These are phyloP conservation scores for Oikopleura albicans DNA, from an alignment of 23 tunicate species.

Conservation along the genomic window DNA sequence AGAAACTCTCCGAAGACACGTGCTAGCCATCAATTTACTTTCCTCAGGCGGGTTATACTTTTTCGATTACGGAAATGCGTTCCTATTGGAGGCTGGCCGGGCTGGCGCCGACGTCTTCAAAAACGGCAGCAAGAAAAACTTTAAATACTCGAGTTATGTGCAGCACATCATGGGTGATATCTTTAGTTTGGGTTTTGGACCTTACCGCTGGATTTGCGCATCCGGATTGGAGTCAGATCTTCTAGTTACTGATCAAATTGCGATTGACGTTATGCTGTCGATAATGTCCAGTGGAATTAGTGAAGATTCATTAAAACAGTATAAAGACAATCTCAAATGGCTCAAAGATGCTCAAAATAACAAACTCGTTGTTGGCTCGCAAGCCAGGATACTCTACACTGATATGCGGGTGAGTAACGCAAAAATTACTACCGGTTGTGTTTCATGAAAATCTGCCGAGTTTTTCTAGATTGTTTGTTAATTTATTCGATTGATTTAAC, in stretches of 20 bases:
- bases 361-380: slow-evolving; percentile 79
- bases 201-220: slow-evolving; percentile 97
- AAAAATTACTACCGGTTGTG: no score
- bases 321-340: slow-evolving; percentile 75
- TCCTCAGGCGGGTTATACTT: slow-evolving; percentile 58
- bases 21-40: slow-evolving; percentile 46
- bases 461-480: no score
- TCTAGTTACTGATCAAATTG: slow-evolving; percentile 31
- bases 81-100: slow-evolving; percentile 48
- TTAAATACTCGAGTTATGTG: slow-evolving; percentile 64
- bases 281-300: slow-evolving; percentile 34
- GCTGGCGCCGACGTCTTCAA: slow-evolving; percentile 53
- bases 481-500: no score
- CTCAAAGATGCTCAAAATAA: slow-evolving; percentile 47
- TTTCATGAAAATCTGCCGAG: no score
- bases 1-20: slow-evolving; percentile 45
- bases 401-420: slow-evolving; percentile 22
- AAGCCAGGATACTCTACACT: slow-evolving; percentile 72
- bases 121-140: slow-evolving; percentile 30
- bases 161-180: slow-evolving; percentile 98
- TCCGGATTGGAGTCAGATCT: slow-evolving; percentile 42
- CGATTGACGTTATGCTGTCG: slow-evolving; percentile 34
- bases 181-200: slow-evolving; percentile 84
- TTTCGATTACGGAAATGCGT: slow-evolving; percentile 96
- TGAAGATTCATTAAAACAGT: slow-evolving; percentile 37